A percentile compares a stretch with the other conserved stretches of the same genome.
These are phyloP conservation scores for Siniperca undulata DNA, from an alignment of 2,797 vertebrate genomes.

Conservation along the genomic window DNA sequence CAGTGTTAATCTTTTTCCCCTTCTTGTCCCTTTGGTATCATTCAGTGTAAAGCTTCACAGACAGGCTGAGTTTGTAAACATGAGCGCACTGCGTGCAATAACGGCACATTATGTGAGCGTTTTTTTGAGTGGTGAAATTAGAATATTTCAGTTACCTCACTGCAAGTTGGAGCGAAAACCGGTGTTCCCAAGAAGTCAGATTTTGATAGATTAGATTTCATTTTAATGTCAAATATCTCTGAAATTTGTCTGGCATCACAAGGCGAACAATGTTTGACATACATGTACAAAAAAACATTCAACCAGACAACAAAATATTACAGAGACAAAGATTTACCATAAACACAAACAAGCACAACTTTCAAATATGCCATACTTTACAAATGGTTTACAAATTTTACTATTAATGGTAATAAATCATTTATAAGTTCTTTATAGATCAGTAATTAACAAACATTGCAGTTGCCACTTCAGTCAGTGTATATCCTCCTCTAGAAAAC, in stretches of 20 bases:
- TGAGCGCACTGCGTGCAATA: too few relatives aligned
- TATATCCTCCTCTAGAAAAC: too few relatives aligned
- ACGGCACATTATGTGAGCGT: neutral
- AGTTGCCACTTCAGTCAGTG: too few relatives aligned
- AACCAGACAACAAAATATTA: neutral
- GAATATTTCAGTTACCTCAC: neutral
- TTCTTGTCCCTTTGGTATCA: neutral
- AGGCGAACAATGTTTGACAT: neutral
- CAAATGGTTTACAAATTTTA: neutral
- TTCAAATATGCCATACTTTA: neutral
- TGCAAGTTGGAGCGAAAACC: neutral
- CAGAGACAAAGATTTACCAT: neutral
- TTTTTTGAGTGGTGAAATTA: neutral
- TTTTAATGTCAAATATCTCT: neutral
- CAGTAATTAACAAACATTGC: too few relatives aligned
- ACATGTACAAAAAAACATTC: neutral
- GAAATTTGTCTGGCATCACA: too few relatives aligned
- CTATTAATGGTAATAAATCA: too few relatives aligned
- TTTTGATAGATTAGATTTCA: neutral
- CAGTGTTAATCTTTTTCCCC: conserved; percentile 1
- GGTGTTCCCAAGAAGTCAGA: neutral
- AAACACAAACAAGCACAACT: neutral
- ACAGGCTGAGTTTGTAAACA: conserved; percentile 1
- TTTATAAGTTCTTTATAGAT: too few relatives aligned
- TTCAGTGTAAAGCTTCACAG: conserved; percentile 7